Base-by-base conservation (phyloP, 1,140 invertebrate species). In the Orius insidiosus region DNA sequence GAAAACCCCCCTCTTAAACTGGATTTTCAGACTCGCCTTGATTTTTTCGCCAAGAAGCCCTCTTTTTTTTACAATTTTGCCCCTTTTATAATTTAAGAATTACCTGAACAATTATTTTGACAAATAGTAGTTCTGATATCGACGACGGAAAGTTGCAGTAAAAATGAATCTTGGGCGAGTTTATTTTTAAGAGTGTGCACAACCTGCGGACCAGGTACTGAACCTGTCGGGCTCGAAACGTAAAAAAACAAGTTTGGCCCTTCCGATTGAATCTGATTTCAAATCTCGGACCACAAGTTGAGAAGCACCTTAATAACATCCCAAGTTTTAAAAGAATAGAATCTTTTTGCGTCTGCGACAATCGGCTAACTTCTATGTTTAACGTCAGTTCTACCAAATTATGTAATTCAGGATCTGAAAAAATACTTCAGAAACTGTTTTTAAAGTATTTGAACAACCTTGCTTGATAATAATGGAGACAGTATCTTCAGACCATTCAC, bases 101-200 rank as follows among this genome's bases (percentile, higher is more conserved):
- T 57, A 70, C 72, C 82, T 33, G 89, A 93, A 66, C 89, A 95
- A 62, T 85, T 77, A 64, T 92, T 92, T 58, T 94, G 86, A 56
- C 90, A 95, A 38, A 90, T 69, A 49, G 74, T 70, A 9, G 86
- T 86, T 56, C 86, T 78, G 40, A 90, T 69, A 49, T 74, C 72
- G 18, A 73, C 65, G n/a, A 86, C 74, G 5, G 77, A 71, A 16
- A 81, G 68, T 42, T 81, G 76, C 9, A 87, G 58, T n/a, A 86
- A 66, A 13, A 74, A 70, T 4, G 72, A 74, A 63, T 85, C 79
- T 51, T 76, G 71, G 48, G 67, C 65, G 0, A 85, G 58, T 55
- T 80, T 78, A 50, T 72, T 68, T 54, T 74, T 71, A n/a, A 85
- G 58, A 53, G 68, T 62, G 9, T 65, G 58, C 5, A 78, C 75